Percentiles rank a stretch among this genome's conserved stretches.
Conservation (phyloP, 2,888 invertebrate genomes). For the Mallateleia sp. region DNA sequence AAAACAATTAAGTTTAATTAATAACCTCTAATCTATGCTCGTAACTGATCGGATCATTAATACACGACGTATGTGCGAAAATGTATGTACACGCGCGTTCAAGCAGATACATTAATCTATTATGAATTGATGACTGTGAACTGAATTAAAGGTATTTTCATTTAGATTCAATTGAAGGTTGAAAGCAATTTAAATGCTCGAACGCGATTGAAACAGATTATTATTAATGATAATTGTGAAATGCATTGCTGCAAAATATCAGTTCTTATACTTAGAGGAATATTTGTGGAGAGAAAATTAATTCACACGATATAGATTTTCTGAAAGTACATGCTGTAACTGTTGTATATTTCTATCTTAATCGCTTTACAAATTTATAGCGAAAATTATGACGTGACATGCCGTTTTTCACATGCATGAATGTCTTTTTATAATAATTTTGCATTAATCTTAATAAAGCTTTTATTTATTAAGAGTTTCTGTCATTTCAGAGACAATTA, state of each 20-base stretch:
- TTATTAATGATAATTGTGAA: slow-evolving; percentile 33
- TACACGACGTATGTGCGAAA: slow-evolving; percentile 33
- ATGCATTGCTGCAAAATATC: background rate
- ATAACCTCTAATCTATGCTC: slow-evolving; percentile 86
- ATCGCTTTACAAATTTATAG: too few species aligned
- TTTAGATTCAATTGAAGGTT: slow-evolving; percentile 21
- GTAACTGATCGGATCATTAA: slow-evolving; percentile 61
- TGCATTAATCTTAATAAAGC: too few species aligned
- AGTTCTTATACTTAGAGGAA: background rate
- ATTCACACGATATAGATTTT: background rate
- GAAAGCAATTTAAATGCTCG: slow-evolving; percentile 29
- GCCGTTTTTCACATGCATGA: too few species aligned
- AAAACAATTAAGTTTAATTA: slow-evolving; percentile 88
- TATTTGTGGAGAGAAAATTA: background rate
- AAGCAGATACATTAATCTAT: slow-evolving; percentile 36
- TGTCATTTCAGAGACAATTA: too few species aligned
- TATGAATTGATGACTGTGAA: slow-evolving; percentile 31
- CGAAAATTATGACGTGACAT: too few species aligned
- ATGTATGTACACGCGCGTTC: slow-evolving; percentile 15
- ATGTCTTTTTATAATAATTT: too few species aligned
- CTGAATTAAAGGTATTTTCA: slow-evolving; percentile 47
- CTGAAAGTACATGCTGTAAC: too few species aligned
- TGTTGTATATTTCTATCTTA: too few species aligned
- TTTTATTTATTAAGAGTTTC: too few species aligned
- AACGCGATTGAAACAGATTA: slow-evolving; percentile 11